Evolutionary conservation across 2,113 vertebrate species (phyloP).

Genomic region (Xiphophorus hellerii): DNA sequence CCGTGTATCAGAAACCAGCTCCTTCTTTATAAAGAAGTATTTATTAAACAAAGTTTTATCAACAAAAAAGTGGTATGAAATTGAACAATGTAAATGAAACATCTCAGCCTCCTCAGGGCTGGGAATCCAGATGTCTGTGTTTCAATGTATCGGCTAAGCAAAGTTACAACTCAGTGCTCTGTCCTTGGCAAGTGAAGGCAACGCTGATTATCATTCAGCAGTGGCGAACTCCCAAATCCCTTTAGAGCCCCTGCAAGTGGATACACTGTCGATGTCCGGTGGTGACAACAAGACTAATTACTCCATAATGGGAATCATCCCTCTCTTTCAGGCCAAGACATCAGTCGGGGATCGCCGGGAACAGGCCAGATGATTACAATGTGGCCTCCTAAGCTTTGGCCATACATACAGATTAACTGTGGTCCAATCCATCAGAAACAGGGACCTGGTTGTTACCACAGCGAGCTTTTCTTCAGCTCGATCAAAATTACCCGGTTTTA

Average conservation of each 20-base stretch:
- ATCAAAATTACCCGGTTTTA: slow-evolving; percentile 29
- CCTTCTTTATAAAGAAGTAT: too few relatives aligned
- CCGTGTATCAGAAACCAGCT: too few relatives aligned
- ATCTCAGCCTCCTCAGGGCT: not conserved
- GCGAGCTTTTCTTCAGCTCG: slow-evolving; percentile 20
- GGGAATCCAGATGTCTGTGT: slow-evolving; percentile 9
- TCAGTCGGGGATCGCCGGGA: slow-evolving; percentile 47
- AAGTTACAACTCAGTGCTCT: slow-evolving; percentile 26
- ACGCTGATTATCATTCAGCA: slow-evolving; percentile 67
- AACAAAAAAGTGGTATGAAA: too few relatives aligned
- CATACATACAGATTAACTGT: slow-evolving; percentile 70
- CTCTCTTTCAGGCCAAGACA: slow-evolving; percentile 68
- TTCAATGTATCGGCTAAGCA: slow-evolving; percentile 19
- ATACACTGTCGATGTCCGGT: slow-evolving; percentile 72
- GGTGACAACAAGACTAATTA: slow-evolving; percentile 79
- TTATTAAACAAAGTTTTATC: too few relatives aligned
- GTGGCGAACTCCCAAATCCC: slow-evolving; percentile 61
- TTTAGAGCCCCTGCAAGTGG: slow-evolving; percentile 59
- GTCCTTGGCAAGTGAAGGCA: slow-evolving; percentile 50
- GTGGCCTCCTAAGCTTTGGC: slow-evolving; percentile 45
- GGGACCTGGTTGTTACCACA: slow-evolving; percentile 30
- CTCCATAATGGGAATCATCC: slow-evolving; percentile 73
- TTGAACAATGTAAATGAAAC: not conserved
- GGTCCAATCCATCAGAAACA: slow-evolving; percentile 54
- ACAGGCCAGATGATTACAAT: slow-evolving; percentile 62